Evolutionary conservation across 2,888 invertebrate genomes (phyloP).

Genomic region (Acholoe squamosa): DNA sequence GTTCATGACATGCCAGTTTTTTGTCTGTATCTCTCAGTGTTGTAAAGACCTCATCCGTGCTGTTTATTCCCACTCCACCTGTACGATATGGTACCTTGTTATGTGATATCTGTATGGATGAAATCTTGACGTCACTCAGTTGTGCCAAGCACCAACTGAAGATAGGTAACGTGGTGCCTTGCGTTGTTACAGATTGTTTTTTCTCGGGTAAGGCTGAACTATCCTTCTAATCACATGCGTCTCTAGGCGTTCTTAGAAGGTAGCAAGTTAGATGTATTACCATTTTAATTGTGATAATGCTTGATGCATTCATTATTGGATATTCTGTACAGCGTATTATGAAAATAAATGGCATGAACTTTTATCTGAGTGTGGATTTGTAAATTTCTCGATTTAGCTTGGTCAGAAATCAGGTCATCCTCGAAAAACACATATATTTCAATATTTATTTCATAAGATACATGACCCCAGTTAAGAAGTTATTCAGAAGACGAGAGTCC

Average conservation of each 20-base stretch:
- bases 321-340: slow-evolving; percentile 7
- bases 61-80: too few relatives aligned
- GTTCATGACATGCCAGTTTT: too few relatives aligned
- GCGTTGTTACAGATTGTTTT: background rate
- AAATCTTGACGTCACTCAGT: background rate
- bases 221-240: too few relatives aligned
- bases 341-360: slow-evolving; percentile 31
- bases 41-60: too few relatives aligned
- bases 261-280: slow-evolving; percentile 4
- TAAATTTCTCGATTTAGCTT: background rate
- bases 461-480: too few relatives aligned
- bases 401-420: too few relatives aligned
- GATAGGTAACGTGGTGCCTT: background rate
- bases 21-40: too few relatives aligned
- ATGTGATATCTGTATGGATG: background rate
- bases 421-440: too few relatives aligned
- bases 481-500: too few relatives aligned
- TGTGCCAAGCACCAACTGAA: slow-evolving; percentile 33
- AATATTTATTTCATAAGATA: too few relatives aligned
- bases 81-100: too few relatives aligned
- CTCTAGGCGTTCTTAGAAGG: background rate
- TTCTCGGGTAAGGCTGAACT: background rate
- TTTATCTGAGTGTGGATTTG: background rate
- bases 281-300: slow-evolving; percentile 15
- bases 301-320: slow-evolving; percentile 31